These are phyloP conservation scores for Chrysolophus pictus DNA, from an alignment of 2,797 vertebrate species.

Conservation along the genomic window DNA sequence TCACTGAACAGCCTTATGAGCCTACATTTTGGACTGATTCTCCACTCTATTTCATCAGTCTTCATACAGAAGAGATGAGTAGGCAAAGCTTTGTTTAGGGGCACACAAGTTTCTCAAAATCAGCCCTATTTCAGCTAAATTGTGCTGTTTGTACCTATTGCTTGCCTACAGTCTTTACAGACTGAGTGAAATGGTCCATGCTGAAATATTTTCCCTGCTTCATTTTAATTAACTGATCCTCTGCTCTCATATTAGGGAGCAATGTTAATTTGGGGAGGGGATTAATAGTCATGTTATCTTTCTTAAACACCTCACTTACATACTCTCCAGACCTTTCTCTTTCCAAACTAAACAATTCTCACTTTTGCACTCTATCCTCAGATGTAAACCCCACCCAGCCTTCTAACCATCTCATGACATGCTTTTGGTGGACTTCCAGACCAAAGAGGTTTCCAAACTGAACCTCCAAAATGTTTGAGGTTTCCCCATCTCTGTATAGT, in stretches of 20 bases:
- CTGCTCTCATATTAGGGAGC: background rate
- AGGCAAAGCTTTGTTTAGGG: background rate
- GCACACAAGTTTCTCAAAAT: background rate
- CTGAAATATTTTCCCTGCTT: background rate
- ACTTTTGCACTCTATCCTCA: conserved; percentile 73
- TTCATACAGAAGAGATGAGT: background rate
- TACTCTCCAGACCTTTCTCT: background rate
- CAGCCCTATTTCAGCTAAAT: background rate
- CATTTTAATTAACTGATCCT: background rate
- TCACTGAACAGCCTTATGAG: background rate
- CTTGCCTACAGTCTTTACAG: background rate
- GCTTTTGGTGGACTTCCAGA: conserved; percentile 73
- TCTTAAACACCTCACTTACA: conserved; percentile 61
- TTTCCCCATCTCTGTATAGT: conserved; percentile 70
- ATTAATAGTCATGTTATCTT: conserved; percentile 37
- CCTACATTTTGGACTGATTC: background rate
- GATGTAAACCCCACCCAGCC: conserved; percentile 72
- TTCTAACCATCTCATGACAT: conserved; percentile 68
- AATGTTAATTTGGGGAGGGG: conserved; percentile 24
- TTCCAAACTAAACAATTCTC: conserved; percentile 74
- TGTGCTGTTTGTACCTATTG: background rate
- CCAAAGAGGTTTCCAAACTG: conserved; percentile 74
- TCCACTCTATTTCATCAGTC: background rate
- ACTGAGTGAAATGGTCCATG: background rate
- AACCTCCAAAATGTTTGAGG: conserved; percentile 77